These are phyloP conservation scores for Phymanthus crucifer DNA, from an alignment of 92 coral and sea anemone species.

Conservation along the genomic window DNA sequence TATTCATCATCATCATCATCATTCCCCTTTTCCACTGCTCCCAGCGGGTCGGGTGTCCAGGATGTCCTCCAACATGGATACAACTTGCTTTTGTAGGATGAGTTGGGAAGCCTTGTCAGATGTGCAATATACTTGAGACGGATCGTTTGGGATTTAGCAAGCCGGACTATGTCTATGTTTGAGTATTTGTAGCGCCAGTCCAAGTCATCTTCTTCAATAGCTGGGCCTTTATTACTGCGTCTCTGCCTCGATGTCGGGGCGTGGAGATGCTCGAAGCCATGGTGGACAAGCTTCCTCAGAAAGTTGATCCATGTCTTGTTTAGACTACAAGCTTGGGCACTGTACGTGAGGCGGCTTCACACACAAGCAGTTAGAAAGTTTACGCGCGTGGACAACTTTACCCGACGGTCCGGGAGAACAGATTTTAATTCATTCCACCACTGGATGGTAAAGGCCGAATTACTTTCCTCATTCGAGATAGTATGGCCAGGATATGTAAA, in stretches of 20 bases:
- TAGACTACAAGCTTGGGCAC: not conserved
- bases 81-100: constrained; percentile 7
- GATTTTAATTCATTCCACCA: not conserved
- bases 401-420: not conserved
- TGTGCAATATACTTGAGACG: constrained; percentile 7
- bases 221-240: too few species aligned
- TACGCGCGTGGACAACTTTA: not conserved
- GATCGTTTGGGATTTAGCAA: not conserved
- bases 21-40: too few species aligned
- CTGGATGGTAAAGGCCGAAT: not conserved
- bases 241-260: not conserved
- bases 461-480: not conserved
- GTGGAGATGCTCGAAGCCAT: constrained; percentile 1
- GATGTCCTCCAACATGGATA: not conserved
- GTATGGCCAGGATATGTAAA: not conserved
- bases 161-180: not conserved
- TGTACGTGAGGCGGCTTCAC: not conserved
- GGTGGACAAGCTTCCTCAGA: constrained; percentile 11
- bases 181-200: constrained; percentile 13
- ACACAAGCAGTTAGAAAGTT: constrained; percentile 1
- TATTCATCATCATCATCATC: too few species aligned
- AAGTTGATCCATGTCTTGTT: constrained; percentile 3
- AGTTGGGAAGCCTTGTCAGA: constrained; percentile 6
- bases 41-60: too few species aligned
- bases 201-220: not conserved